phyloP scores from a whole-genome alignment of 2,888 invertebrate species.

The Apoderus coryli region DNA sequence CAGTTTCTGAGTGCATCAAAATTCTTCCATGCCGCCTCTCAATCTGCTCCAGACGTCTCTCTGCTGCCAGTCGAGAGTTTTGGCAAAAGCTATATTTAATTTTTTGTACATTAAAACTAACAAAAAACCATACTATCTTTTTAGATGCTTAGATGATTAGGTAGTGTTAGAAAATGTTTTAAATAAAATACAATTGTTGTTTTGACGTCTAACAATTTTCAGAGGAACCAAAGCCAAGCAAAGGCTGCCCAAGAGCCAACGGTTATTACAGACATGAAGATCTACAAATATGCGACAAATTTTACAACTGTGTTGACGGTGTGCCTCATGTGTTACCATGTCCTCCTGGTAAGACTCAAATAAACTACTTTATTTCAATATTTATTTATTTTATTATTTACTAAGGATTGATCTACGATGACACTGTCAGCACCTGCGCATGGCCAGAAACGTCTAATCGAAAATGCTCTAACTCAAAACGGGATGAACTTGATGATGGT shows the following conservation, averaged over 20 bases:
- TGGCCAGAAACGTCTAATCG: conserved; percentile 53
- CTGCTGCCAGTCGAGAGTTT: too few species aligned
- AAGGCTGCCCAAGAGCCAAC: conserved; percentile 62
- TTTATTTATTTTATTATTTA: neutral
- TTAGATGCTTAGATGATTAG: too few species aligned
- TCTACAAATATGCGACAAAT: conserved; percentile 59
- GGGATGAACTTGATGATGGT: conserved; percentile 56
- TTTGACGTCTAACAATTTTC: conserved; percentile 22
- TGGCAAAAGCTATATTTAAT: too few species aligned
- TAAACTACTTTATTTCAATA: neutral
- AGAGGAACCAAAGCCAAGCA: conserved; percentile 61
- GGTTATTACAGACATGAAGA: conserved; percentile 66
- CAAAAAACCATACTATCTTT: too few species aligned
- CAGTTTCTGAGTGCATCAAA: too few species aligned
- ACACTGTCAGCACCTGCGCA: conserved; percentile 54
- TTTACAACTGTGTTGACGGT: conserved; percentile 66
- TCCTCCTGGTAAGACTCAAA: conserved; percentile 44
- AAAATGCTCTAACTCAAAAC: conserved; percentile 36
- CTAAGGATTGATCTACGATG: conserved; percentile 57
- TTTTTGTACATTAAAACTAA: too few species aligned
- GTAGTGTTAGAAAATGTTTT: too few species aligned
- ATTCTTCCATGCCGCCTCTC: too few species aligned
- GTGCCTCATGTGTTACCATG: conserved; percentile 49
- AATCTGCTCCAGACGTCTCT: too few species aligned
- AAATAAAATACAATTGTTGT: too few species aligned